Evolutionary conservation across 2,113 vertebrate genomes (phyloP).

Genomic region (Acrocephalus kingi): DNA sequence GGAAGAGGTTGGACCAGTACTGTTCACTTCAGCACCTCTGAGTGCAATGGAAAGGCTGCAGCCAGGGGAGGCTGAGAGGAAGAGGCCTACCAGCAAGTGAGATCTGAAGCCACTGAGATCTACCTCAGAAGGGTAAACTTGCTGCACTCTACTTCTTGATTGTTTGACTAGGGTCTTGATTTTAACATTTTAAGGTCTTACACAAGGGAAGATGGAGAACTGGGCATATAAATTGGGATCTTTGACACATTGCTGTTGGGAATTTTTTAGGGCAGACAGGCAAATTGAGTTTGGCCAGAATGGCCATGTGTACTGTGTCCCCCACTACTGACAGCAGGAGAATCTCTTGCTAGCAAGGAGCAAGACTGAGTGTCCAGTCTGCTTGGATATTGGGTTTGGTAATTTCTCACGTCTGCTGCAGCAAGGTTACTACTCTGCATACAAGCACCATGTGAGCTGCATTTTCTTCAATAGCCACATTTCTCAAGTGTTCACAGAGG

Average conservation of each 20-base stretch:
- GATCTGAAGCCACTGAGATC: not conserved
- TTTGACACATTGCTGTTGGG: not conserved
- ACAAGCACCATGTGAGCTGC: not conserved
- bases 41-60: not conserved
- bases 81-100: not conserved
- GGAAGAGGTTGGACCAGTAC: not conserved
- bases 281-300: not conserved
- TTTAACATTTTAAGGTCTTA: not conserved
- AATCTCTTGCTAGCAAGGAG: not conserved
- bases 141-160: not conserved
- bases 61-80: not conserved
- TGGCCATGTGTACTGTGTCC: fast-evolving
- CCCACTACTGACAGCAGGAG: not conserved
- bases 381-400: not conserved
- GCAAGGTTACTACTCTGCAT: not conserved
- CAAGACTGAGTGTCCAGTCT: not conserved
- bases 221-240: not conserved
- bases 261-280: not conserved
- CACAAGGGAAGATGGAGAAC: not conserved
- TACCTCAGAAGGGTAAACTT: not conserved
- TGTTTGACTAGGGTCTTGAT: not conserved
- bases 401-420: not conserved
- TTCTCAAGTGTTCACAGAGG: not conserved
- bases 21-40: not conserved
- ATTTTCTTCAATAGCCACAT: not conserved